Percentiles rank a stretch among this genome's conserved stretches.
Evolutionary conservation across 2,113 vertebrate species (phyloP).

Genomic region (Dicentrarchus labrax): DNA sequence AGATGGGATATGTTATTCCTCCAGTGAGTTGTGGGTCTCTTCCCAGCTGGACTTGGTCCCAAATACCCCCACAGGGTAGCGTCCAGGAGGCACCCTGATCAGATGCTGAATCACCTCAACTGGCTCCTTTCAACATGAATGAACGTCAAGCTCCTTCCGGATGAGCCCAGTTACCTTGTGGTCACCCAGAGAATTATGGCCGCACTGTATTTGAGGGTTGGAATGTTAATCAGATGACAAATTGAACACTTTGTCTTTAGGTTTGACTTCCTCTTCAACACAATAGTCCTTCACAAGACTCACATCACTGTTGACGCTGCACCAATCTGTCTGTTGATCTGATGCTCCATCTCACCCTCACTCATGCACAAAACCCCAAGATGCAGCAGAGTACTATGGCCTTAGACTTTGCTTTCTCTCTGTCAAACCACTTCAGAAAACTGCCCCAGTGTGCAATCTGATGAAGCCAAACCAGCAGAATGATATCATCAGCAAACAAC

Average conservation of each 20-base stretch:
- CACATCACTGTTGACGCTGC: neutral
- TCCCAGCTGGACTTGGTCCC: neutral
- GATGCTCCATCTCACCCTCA: too few relatives aligned
- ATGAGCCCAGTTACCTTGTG: neutral
- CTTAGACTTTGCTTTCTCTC: neutral
- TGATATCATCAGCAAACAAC: neutral
- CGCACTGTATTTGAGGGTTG: too few relatives aligned
- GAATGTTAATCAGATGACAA: too few relatives aligned
- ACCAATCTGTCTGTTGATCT: neutral
- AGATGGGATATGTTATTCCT: neutral
- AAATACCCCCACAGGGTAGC: neutral
- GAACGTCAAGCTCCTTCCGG: neutral
- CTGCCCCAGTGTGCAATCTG: too few relatives aligned
- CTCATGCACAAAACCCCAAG: neutral
- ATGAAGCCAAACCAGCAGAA: neutral
- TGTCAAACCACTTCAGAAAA: too few relatives aligned
- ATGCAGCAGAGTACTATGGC: neutral
- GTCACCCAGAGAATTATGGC: too few relatives aligned
- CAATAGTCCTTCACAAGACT: too few relatives aligned
- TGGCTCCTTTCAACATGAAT: neutral
- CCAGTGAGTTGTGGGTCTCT: neutral
- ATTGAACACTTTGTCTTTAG: too few relatives aligned
- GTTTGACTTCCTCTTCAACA: too few relatives aligned
- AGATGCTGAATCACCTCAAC: neutral
- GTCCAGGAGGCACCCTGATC: neutral